These are phyloP conservation scores for Syngnathus rostellatus DNA, from an alignment of 2,797 vertebrate species.

Conservation along the genomic window DNA sequence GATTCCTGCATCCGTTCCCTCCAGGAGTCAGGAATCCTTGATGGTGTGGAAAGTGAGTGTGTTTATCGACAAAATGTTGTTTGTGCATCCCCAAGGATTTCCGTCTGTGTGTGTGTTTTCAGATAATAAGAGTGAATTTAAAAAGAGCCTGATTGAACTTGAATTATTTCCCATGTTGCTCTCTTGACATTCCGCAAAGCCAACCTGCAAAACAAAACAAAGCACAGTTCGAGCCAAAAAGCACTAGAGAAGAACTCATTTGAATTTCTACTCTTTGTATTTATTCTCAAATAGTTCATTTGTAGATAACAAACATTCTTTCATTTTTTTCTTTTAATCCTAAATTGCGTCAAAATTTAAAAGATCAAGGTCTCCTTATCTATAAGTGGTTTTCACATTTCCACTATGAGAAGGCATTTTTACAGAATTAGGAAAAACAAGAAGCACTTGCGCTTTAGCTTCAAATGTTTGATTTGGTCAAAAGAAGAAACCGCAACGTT, in stretches of 20 bases:
- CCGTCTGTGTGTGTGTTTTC: not conserved
- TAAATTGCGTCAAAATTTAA: not conserved
- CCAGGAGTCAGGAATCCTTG: conserved; percentile 95
- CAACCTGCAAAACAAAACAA: conserved; percentile 7
- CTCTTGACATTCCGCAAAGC: not conserved
- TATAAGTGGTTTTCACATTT: not conserved
- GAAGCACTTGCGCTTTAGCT: not conserved
- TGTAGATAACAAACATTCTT: not conserved
- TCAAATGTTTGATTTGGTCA: not conserved
- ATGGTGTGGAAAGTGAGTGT: conserved; percentile 86
- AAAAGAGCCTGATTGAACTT: conserved; percentile 1
- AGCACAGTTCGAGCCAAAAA: conserved; percentile 5
- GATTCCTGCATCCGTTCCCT: conserved; percentile 96
- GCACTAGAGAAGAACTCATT: not conserved
- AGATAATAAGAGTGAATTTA: not conserved
- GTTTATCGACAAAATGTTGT: not conserved
- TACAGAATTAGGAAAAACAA: not conserved
- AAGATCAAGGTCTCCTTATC: not conserved
- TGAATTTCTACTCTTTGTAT: not conserved
- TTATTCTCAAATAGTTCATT: conserved; percentile 7
- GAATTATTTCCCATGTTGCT: conserved; percentile 5
- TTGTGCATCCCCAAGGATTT: not conserved
- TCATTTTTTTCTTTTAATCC: too few species aligned
- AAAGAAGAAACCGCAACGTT: not conserved
- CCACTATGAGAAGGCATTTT: not conserved